These are phyloP conservation scores for Melierax canorus DNA, from an alignment of 2,113 vertebrate species.

Conservation along the genomic window DNA sequence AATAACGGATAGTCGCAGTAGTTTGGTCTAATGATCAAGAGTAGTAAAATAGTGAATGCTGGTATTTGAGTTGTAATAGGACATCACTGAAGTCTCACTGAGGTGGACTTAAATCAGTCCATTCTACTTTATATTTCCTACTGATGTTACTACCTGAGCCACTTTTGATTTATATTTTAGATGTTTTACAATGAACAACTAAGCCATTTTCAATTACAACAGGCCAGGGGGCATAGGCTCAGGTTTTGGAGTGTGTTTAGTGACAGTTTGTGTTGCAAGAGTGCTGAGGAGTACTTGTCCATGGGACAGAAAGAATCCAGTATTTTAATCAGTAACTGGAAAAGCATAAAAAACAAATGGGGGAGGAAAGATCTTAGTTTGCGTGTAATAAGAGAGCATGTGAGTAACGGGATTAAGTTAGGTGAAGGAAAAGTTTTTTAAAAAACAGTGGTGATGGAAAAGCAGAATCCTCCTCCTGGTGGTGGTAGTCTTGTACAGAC, in stretches of 20 bases:
- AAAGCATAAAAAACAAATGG: background rate
- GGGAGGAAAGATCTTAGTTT: background rate
- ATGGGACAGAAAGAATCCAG: background rate
- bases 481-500: background rate
- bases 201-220: background rate
- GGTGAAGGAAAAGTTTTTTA: background rate
- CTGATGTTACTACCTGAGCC: background rate
- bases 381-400: background rate
- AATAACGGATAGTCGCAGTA: background rate
- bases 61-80: background rate
- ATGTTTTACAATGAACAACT: background rate
- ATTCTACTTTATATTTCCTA: background rate
- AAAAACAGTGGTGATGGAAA: background rate
- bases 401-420: background rate
- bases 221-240: background rate
- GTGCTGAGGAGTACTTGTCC: background rate
- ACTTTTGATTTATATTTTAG: background rate
- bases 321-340: background rate
- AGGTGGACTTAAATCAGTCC: background rate
- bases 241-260: background rate
- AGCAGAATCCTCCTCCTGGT: background rate
- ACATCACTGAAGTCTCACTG: background rate
- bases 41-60: background rate
- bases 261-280: background rate
- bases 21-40: background rate